Evolutionary conservation across 2,113 vertebrate genomes (phyloP), one percentile per base, ranked within the genome.

Genomic region (Tursiops truncatus): DNA sequence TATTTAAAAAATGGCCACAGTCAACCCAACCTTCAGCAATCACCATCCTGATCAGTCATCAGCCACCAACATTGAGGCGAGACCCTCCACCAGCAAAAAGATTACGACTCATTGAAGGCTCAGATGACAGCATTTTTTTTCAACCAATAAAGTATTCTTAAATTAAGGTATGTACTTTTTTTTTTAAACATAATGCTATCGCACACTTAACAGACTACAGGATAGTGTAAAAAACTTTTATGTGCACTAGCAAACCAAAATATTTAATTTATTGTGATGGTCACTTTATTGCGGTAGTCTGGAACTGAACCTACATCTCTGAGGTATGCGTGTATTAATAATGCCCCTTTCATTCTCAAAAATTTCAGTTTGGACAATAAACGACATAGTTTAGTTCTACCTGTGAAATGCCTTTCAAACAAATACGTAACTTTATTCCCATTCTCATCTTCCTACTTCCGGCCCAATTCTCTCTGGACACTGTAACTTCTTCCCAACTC

Each of bases 371-470:
- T 62, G 31, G 53, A 58, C 50, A 91, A 93, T n/a, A 86, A 62
- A 44, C 60, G 31, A 79, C 38, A 83, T 1, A 4, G 50, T 47
- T 93, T 67, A 74, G 26, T 89, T 85, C 26, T 91, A 94, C 31
- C 41, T 71, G 33, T 8, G 20, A 89, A 94, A 92, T 92, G 26
- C 33, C 44, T 60, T 91, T 81, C 83, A 89, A 97, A 85, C 14
- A 93, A 62, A 95, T 44, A 33, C 18, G 36, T 81, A 50, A 81
- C 58, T 83, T 47, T 83, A 56, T 79, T 95, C 17, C 60, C 44
- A 60, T 76, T 77, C 90, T 95, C 71, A 85, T 13, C 33, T 6
- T 20, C 60, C 47, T 56, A 33, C 38, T 85, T 89, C 50, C 63
- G 23, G 71, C 11, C 81, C 41, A 79, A 53, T 36, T 90, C 38